phyloP scores from a whole-genome alignment of 2,888 invertebrate genomes.

The Fabriciana adippe region DNA sequence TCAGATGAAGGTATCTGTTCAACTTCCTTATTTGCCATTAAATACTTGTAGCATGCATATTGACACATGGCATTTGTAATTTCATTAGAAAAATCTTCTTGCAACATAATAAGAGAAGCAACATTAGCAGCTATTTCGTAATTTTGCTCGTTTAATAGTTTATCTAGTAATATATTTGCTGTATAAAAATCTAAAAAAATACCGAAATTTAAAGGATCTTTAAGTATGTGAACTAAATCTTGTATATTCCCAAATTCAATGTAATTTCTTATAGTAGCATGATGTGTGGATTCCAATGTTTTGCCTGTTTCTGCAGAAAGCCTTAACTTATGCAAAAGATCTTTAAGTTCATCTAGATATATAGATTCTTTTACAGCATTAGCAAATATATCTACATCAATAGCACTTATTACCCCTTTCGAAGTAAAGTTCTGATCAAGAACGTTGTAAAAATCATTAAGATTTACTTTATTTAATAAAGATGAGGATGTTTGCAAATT shows the following conservation, averaged over 20 bases:
- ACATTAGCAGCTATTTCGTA: slow-evolving; percentile 88
- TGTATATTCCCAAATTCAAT: slow-evolving; percentile 80
- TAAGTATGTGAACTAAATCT: slow-evolving; percentile 87
- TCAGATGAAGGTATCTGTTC: slow-evolving; percentile 42
- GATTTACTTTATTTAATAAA: slow-evolving; percentile 83
- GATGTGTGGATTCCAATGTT: slow-evolving; percentile 89
- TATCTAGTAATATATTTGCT: slow-evolving; percentile 91
- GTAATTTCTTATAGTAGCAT: slow-evolving; percentile 88
- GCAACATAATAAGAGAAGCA: slow-evolving; percentile 91
- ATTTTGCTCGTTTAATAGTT: slow-evolving; percentile 86
- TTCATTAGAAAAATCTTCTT: slow-evolving; percentile 91
- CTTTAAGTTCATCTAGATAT: slow-evolving; percentile 87
- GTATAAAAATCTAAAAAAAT: slow-evolving; percentile 92
- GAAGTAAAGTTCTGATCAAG: slow-evolving; percentile 85
- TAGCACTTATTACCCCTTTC: slow-evolving; percentile 85
- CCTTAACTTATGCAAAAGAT: slow-evolving; percentile 87
- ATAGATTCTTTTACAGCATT: slow-evolving; percentile 83
- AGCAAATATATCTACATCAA: slow-evolving; percentile 92
- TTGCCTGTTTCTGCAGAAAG: slow-evolving; percentile 87
- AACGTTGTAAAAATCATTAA: slow-evolving; percentile 86
- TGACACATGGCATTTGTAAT: slow-evolving; percentile 86
- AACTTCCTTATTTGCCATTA: slow-evolving; percentile 62
- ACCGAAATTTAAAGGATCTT: slow-evolving; percentile 93
- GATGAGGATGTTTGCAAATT: slow-evolving; percentile 83
- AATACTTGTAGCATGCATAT: slow-evolving; percentile 88